These are phyloP conservation scores for Pollimyrus isidori DNA, from an alignment of 2,113 vertebrate genomes.

Conservation along the genomic window DNA sequence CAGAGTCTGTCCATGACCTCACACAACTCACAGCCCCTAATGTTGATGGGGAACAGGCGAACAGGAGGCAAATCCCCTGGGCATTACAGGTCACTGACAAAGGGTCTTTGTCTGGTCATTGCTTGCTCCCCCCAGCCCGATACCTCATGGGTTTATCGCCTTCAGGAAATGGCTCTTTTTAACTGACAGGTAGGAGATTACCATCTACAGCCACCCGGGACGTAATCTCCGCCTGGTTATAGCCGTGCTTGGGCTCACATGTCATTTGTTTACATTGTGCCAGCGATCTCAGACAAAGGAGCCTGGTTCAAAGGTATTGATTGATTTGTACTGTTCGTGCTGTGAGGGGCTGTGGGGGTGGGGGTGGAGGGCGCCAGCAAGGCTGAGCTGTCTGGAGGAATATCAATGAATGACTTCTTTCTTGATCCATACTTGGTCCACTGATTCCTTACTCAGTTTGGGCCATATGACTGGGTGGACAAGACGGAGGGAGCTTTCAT, in stretches of 20 bases:
- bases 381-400: constrained; percentile 75
- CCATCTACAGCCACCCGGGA: constrained; percentile 70
- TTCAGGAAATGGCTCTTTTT: constrained; percentile 74
- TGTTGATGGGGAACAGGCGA: constrained; percentile 35
- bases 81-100: constrained; percentile 68
- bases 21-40: constrained; percentile 42
- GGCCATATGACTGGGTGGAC: constrained; percentile 49
- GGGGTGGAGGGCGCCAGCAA: constrained; percentile 74
- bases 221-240: constrained; percentile 68
- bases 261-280: constrained; percentile 72
- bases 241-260: constrained; percentile 66
- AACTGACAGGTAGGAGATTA: constrained; percentile 81
- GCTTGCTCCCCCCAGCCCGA: constrained; percentile 48
- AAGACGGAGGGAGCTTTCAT: constrained; percentile 48
- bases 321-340: constrained; percentile 78
- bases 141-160: constrained; percentile 64
- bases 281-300: constrained; percentile 68
- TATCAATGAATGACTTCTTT: constrained; percentile 86
- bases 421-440: constrained; percentile 86
- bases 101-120: constrained; percentile 76
- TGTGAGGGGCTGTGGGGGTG: constrained; percentile 63
- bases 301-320: constrained; percentile 44
- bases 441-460: constrained; percentile 68
- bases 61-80: constrained; percentile 41
- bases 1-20: constrained; percentile 31